A percentile compares a stretch with the other conserved stretches of the same genome.
Conservation (phyloP, 2,797 vertebrate species). For the Melanotaenia parkinsoni region DNA sequence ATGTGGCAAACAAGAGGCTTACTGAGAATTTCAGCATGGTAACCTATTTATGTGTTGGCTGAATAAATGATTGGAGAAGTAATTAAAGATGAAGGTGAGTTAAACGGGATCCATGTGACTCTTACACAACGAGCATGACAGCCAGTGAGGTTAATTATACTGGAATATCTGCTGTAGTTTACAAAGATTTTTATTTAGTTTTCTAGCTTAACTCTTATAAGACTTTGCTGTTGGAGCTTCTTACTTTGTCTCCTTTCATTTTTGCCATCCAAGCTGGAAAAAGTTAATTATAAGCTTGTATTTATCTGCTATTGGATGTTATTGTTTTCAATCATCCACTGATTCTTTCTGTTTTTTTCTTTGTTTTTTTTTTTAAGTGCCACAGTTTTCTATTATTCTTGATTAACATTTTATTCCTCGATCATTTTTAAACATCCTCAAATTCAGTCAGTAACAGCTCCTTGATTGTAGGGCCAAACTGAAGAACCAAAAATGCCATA, state of each 20-base stretch:
- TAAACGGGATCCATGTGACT: background rate
- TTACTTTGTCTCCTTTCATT: background rate
- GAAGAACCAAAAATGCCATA: too few relatives aligned
- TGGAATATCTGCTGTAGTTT: background rate
- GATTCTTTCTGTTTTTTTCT: background rate
- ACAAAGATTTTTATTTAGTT: background rate
- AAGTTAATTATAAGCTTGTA: background rate
- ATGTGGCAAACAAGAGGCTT: constrained; percentile 25
- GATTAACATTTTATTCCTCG: background rate
- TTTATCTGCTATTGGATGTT: background rate
- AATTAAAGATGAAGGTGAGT: constrained; percentile 16
- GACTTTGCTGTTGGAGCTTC: background rate
- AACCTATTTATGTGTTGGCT: constrained; percentile 19
- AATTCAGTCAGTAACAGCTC: background rate
- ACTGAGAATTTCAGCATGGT: constrained; percentile 23
- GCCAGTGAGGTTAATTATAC: background rate
- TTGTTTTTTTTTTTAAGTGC: too few relatives aligned
- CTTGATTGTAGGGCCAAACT: too few relatives aligned
- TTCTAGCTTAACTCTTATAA: background rate
- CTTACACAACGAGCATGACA: background rate
- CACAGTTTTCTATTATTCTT: background rate
- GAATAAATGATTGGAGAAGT: constrained; percentile 9
- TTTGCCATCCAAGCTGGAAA: background rate
- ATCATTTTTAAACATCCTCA: background rate
- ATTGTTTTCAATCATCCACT: too few relatives aligned